phyloP scores from a whole-genome alignment of 2,888 invertebrate genomes.

The Poecilobothrus nobilitatus region DNA sequence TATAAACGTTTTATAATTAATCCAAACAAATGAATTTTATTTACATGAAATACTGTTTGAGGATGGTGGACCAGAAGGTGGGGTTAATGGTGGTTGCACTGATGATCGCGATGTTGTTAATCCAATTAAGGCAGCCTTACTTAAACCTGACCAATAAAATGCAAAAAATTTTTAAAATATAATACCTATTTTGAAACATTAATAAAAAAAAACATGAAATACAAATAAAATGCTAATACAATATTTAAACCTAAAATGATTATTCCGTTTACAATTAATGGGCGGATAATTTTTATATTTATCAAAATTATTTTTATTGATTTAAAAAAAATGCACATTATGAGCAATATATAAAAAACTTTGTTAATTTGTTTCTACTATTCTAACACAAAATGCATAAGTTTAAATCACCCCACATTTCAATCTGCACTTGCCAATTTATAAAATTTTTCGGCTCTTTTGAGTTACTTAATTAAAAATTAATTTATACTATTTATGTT shows the following conservation, averaged over 20 bases:
- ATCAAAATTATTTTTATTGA: not conserved
- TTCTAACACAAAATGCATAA: too few relatives aligned
- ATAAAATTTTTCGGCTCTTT: too few relatives aligned
- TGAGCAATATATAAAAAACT: too few relatives aligned
- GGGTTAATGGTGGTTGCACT: conserved; percentile 56
- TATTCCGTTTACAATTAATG: not conserved
- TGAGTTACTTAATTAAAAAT: too few relatives aligned
- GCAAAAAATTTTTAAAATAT: conserved; percentile 7
- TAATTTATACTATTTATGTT: too few relatives aligned
- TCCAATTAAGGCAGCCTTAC: conserved; percentile 71
- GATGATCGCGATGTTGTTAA: conserved; percentile 64
- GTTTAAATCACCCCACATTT: too few relatives aligned
- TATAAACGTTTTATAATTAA: conserved; percentile 2
- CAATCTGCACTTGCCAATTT: too few relatives aligned
- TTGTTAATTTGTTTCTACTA: too few relatives aligned
- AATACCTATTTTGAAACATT: not conserved
- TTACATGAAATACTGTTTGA: conserved; percentile 58
- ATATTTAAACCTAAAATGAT: not conserved
- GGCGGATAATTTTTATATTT: not conserved
- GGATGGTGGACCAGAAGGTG: conserved; percentile 63
- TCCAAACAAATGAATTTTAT: conserved; percentile 18
- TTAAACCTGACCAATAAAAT: conserved; percentile 54
- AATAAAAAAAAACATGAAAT: not conserved
- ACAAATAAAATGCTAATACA: not conserved
- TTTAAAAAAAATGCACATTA: too few relatives aligned